phyloP scores from a whole-genome alignment of 2,888 invertebrate genomes.

The Eilema griseolum region DNA sequence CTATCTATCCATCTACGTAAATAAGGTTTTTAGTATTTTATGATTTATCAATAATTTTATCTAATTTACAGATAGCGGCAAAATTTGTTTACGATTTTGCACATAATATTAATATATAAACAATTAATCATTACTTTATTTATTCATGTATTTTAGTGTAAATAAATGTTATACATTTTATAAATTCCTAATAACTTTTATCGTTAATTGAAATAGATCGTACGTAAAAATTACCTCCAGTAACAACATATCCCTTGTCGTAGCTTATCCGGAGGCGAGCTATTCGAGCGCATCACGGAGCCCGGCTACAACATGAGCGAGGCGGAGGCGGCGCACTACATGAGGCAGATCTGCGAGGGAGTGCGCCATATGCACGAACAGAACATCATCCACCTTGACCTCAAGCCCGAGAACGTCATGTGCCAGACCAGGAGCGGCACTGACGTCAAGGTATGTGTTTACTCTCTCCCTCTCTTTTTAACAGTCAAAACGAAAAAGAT shows the following conservation, averaged over 20 bases:
- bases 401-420: slow-evolving; percentile 99
- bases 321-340: slow-evolving; percentile 99
- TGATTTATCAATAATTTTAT: no score
- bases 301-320: slow-evolving; percentile 99
- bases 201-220: background rate
- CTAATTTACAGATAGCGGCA: no score
- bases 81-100: no score
- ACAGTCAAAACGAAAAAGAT: no score
- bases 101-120: no score
- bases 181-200: no score
- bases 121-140: no score
- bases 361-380: slow-evolving; percentile 99
- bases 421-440: slow-evolving; percentile 98
- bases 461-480: no score
- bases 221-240: background rate
- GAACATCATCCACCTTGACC: slow-evolving; percentile 98
- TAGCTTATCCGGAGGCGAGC: slow-evolving; percentile 98
- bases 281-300: slow-evolving; percentile 99
- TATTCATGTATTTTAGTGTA: no score
- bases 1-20: no score
- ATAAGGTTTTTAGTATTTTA: no score
- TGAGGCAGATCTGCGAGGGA: slow-evolving; percentile 99
- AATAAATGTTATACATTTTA: no score
- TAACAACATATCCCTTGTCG: background rate
- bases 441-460: slow-evolving; percentile 91